phyloP scores from a whole-genome alignment of 1,140 invertebrate genomes.

The Diorhabda carinulata region DNA sequence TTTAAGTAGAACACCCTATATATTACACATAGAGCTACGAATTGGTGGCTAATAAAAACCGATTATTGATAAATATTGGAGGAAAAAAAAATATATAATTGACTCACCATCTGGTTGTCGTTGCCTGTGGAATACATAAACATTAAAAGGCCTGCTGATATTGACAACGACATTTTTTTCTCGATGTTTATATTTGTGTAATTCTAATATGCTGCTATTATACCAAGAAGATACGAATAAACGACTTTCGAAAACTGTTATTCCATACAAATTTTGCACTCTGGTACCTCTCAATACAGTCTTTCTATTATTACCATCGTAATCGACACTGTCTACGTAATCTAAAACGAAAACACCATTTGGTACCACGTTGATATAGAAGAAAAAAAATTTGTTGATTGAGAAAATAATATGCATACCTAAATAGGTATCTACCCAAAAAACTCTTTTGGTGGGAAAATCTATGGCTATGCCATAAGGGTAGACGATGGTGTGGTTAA shows the following conservation, averaged over 20 bases:
- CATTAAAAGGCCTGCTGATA: constrained; percentile 56
- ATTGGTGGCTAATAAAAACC: too few relatives aligned
- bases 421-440: constrained; percentile 76
- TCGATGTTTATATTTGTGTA: constrained; percentile 56
- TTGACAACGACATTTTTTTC: constrained; percentile 50
- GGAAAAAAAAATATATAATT: background rate
- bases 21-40: too few relatives aligned
- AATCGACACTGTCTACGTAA: constrained; percentile 67
- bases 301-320: constrained; percentile 62
- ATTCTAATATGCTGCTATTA: constrained; percentile 57
- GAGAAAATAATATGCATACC: background rate
- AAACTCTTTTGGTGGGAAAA: constrained; percentile 66
- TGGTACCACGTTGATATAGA: too few relatives aligned
- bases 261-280: constrained; percentile 64
- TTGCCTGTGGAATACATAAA: constrained; percentile 69
- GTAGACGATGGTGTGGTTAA: constrained; percentile 55
- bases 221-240: constrained; percentile 66
- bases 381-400: too few relatives aligned
- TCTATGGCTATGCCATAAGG: constrained; percentile 64
- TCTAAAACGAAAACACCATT: constrained; percentile 50
- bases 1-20: too few relatives aligned
- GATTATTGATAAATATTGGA: background rate
- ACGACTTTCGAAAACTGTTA: constrained; percentile 67
- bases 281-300: constrained; percentile 60
- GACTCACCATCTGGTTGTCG: constrained; percentile 64